Conservation (phyloP, 2,113 vertebrate species). For the Nannospalax galili region DNA sequence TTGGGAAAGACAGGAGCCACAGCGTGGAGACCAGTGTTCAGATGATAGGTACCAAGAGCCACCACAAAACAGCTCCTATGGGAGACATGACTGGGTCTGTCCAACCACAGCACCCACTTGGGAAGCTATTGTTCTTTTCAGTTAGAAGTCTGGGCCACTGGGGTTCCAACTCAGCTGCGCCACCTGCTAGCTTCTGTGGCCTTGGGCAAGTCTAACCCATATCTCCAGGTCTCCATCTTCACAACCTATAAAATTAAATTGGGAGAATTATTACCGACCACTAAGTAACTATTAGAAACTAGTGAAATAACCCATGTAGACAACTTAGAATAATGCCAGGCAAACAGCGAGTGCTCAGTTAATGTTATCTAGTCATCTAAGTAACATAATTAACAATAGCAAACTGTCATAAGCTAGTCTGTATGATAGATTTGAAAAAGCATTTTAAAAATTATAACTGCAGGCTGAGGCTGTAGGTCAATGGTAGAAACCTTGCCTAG, state of each 20-base stretch:
- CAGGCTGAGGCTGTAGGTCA: not conserved
- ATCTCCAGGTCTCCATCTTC: not conserved
- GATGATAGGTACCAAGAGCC: not conserved
- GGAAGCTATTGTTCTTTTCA: not conserved
- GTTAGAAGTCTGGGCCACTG: not conserved
- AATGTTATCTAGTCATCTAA: conserved; percentile 35
- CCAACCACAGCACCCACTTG: not conserved
- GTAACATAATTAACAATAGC: not conserved
- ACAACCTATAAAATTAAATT: conserved; percentile 39
- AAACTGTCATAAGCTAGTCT: not conserved
- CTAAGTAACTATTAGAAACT: conserved; percentile 1
- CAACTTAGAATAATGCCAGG: conserved; percentile 41
- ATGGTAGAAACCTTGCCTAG: not conserved
- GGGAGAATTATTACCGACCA: not conserved
- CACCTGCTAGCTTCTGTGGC: not conserved
- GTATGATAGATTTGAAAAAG: conserved; percentile 26
- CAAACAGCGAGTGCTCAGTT: conserved; percentile 26
- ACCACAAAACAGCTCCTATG: not conserved
- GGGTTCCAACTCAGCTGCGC: not conserved
- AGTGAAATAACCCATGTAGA: not conserved
- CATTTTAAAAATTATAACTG: not conserved
- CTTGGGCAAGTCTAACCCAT: not conserved
- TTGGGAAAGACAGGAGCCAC: conserved; percentile 8
- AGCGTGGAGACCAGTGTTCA: not conserved
- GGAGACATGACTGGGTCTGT: not conserved